Percentiles rank a stretch among this genome's conserved stretches.
phyloP scores from a whole-genome alignment of 2,113 vertebrate genomes.

The Donacobius atricapilla region DNA sequence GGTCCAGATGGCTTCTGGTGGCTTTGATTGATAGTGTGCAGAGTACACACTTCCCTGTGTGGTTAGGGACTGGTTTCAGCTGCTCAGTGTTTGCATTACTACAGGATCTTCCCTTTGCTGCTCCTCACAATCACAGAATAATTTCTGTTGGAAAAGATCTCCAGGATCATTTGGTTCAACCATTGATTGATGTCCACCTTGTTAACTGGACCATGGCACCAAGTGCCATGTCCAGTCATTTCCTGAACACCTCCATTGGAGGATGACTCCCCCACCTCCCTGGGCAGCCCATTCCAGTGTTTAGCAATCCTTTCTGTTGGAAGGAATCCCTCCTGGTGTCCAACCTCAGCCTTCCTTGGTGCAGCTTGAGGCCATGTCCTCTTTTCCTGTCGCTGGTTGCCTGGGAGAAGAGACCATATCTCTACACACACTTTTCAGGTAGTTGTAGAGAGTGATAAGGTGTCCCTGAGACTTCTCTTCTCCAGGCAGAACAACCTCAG shows the following conservation, averaged over 20 bases:
- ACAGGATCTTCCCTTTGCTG: not conserved
- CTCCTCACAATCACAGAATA: not conserved
- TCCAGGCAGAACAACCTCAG: not conserved
- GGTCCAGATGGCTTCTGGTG: not conserved
- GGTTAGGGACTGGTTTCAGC: not conserved
- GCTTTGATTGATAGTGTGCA: not conserved
- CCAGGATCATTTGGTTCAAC: not conserved
- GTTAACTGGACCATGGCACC: not conserved
- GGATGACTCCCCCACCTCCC: not conserved
- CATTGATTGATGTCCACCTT: not conserved
- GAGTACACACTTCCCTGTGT: not conserved
- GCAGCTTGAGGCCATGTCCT: not conserved
- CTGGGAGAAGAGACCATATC: not conserved
- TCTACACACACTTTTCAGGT: not conserved
- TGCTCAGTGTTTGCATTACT: not conserved
- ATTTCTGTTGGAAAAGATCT: not conserved
- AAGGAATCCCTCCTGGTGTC: not conserved
- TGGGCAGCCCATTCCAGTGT: not conserved
- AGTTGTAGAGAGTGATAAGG: not conserved
- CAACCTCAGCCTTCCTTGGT: not conserved
- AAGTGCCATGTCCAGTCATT: not conserved
- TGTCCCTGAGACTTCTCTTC: not conserved
- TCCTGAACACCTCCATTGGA: too few species aligned
- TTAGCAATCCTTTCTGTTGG: not conserved
- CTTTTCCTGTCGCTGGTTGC: rapidly evolving